Percentiles rank a stretch among this genome's conserved stretches.
Evolutionary conservation across 2,888 invertebrate genomes (phyloP).

Genomic region (Mesorhabditis sp.): DNA sequence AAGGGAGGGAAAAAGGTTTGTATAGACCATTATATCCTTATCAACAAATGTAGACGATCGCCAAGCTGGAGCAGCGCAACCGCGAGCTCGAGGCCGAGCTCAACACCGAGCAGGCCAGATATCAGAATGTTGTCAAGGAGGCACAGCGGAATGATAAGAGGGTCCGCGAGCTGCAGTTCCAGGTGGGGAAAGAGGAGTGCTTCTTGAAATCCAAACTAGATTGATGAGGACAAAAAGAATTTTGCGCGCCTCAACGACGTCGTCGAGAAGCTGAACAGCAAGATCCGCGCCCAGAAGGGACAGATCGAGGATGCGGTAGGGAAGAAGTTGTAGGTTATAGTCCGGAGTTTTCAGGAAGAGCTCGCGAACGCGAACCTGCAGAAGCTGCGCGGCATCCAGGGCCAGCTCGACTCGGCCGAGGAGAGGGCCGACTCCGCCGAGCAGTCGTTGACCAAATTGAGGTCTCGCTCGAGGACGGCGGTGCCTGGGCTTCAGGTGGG

Average conservation of each 20-base stretch:
- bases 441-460: conserved; percentile 61
- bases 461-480: conserved; percentile 41
- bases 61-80: conserved; percentile 84
- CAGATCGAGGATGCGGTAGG: conserved; percentile 63
- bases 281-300: conserved; percentile 64
- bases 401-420: conserved; percentile 63
- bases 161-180: conserved; percentile 62
- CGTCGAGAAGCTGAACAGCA: conserved; percentile 63
- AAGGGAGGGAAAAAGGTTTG: conserved; percentile 94
- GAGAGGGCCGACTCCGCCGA: conserved; percentile 63
- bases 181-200: conserved; percentile 22
- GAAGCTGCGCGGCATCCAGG: conserved; percentile 64
- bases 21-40: conserved; percentile 90
- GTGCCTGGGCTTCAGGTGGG: conserved; percentile 19
- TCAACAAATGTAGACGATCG: conserved; percentile 71
- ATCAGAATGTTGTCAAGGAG: conserved; percentile 62
- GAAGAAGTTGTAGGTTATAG: too few relatives aligned
- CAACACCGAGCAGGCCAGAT: conserved; percentile 63
- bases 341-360: conserved; percentile 57
- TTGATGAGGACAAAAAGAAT: conserved; percentile 64
- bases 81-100: conserved; percentile 92
- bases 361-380: conserved; percentile 63
- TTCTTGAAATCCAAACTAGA: conserved; percentile 54
- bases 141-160: conserved; percentile 63
- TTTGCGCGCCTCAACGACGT: conserved; percentile 62